phyloP scores from a whole-genome alignment of 2,113 vertebrate genomes.

The Ctenomys sociabilis region DNA sequence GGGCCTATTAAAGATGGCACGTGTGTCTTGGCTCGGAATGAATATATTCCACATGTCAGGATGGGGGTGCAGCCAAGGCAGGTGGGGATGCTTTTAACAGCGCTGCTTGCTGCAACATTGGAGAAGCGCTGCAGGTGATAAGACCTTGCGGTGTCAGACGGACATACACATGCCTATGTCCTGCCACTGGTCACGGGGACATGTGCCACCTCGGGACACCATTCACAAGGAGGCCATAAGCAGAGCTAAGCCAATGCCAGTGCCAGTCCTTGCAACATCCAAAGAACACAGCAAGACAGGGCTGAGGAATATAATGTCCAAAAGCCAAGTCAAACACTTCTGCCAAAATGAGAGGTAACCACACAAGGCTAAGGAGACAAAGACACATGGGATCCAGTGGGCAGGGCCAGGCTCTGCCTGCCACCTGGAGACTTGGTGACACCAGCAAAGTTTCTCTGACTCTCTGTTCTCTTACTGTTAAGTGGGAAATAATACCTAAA shows the following conservation, averaged over 20 bases:
- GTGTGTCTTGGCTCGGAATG: background rate
- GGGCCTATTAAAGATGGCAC: background rate
- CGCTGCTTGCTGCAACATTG: background rate
- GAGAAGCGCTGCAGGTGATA: background rate
- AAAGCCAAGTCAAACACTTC: background rate
- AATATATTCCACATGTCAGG: accelerated
- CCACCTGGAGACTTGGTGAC: accelerated
- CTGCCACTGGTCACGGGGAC: background rate
- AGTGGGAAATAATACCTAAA: background rate
- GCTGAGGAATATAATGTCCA: background rate
- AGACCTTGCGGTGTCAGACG: background rate
- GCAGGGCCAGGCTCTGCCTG: background rate
- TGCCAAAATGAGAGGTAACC: background rate
- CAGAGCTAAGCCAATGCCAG: background rate
- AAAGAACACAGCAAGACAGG: background rate
- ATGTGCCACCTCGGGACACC: background rate
- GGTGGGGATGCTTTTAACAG: background rate
- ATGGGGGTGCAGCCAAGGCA: background rate
- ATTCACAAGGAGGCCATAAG: background rate
- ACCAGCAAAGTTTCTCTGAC: background rate
- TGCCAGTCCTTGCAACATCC: background rate
- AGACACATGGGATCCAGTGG: accelerated
- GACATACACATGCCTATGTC: background rate
- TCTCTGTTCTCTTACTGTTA: background rate
- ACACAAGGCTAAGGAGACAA: background rate